Conservation (phyloP, 2,888 invertebrate genomes). For the Geotrupes spiniger region DNA sequence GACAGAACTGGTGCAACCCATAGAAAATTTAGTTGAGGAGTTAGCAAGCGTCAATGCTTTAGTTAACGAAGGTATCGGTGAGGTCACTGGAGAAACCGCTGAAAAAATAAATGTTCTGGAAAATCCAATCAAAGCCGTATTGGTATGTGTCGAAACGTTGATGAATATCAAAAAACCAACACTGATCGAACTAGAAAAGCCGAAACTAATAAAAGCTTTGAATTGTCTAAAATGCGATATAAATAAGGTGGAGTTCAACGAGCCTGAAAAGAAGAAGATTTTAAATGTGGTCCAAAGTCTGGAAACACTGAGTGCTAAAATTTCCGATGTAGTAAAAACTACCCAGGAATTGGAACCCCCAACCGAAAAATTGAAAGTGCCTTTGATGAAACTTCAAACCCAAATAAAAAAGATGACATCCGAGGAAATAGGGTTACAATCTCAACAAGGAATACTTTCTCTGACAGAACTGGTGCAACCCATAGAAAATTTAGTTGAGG, state of each 20-base stretch:
- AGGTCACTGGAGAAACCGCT: background rate
- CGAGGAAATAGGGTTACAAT: background rate
- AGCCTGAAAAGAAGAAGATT: no score
- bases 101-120: slow-evolving; percentile 7
- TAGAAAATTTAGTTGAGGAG: background rate
- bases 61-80: background rate
- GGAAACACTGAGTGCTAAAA: no score
- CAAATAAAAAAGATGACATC: background rate
- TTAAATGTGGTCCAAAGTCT: no score
- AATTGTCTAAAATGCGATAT: background rate
- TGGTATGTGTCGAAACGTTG: background rate
- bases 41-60: no score
- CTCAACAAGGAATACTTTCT: background rate
- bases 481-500: background rate
- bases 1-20: background rate
- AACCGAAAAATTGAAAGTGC: no score
- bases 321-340: no score
- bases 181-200: background rate
- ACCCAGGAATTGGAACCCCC: no score
- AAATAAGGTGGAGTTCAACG: background rate
- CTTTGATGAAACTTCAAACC: background rate
- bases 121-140: slow-evolving; percentile 12
- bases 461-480: background rate
- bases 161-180: background rate
- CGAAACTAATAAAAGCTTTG: background rate